A percentile compares a stretch with the other conserved stretches of the same genome.
These are phyloP conservation scores for Carapus acus DNA, from an alignment of 2,797 vertebrate genomes.

Conservation along the genomic window DNA sequence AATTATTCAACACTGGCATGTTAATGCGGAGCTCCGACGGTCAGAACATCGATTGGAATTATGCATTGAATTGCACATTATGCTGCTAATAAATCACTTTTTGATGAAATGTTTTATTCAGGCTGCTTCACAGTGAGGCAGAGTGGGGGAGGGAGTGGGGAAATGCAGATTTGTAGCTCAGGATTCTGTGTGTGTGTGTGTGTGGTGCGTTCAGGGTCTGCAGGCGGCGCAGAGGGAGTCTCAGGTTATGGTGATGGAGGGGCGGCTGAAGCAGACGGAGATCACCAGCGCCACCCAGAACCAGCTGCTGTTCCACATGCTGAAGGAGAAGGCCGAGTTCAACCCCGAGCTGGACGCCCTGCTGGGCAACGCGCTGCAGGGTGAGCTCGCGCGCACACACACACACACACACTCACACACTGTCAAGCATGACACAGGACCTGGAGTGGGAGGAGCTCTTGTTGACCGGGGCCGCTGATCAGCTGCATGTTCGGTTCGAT, in stretches of 20 bases:
- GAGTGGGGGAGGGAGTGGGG: too few species aligned
- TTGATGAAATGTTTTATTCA: too few species aligned
- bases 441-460: too few species aligned
- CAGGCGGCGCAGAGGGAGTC: slow-evolving; percentile 95
- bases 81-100: too few species aligned
- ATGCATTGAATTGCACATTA: too few species aligned
- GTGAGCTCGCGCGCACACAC: slow-evolving; percentile 59
- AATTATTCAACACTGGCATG: too few species aligned
- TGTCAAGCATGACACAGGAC: too few species aligned
- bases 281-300: slow-evolving; percentile 98
- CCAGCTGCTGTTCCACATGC: slow-evolving; percentile 96
- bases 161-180: too few species aligned
- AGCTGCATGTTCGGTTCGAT: slow-evolving; percentile 54
- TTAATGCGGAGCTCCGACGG: too few species aligned
- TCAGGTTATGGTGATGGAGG: slow-evolving; percentile 97
- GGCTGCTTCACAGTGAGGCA: too few species aligned
- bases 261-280: slow-evolving; percentile 93
- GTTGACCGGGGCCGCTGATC: slow-evolving; percentile 36
- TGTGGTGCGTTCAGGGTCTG: slow-evolving; percentile 75
- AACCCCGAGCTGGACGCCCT: slow-evolving; percentile 97
- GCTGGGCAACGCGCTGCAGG: slow-evolving; percentile 94
- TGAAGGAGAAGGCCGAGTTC: slow-evolving; percentile 97
- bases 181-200: too few species aligned
- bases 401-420: slow-evolving; percentile 12
- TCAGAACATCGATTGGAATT: too few species aligned